A percentile compares a stretch with the other conserved stretches of the same genome.
These are phyloP conservation scores for Odontamblyopus rebecca DNA, from an alignment of 2,797 vertebrate genomes.

Conservation along the genomic window DNA sequence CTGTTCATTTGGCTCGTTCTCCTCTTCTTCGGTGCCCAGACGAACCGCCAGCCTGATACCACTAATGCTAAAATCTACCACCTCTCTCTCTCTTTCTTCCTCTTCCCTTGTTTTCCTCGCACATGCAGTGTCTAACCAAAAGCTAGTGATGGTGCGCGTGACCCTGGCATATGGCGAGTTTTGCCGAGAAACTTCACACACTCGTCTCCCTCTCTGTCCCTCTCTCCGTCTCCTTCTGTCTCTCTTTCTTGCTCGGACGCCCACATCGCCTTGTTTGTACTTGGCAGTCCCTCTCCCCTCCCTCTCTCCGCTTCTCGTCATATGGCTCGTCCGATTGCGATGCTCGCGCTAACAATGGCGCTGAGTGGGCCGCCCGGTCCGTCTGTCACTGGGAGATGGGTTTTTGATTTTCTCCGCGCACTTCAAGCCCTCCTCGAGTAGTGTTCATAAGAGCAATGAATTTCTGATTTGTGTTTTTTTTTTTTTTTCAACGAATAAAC, in stretches of 20 bases:
- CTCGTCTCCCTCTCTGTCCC: conserved; percentile 12
- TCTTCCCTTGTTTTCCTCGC: conserved; percentile 7
- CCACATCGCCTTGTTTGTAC: conserved; percentile 47
- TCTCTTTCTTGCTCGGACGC: conserved; percentile 46
- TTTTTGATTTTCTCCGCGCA: neutral
- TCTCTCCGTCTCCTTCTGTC: conserved; percentile 12
- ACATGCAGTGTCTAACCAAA: conserved; percentile 31
- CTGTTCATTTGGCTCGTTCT: neutral
- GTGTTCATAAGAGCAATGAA: neutral
- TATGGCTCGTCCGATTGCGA: conserved; percentile 64
- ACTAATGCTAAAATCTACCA: neutral
- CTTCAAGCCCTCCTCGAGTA: neutral
- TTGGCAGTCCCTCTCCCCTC: conserved; percentile 47
- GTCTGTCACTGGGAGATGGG: conserved; percentile 5
- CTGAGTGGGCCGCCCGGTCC: conserved; percentile 55
- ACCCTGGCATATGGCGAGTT: conserved; percentile 69
- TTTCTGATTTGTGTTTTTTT: neutral
- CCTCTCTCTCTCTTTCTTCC: neutral
- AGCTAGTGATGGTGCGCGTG: conserved; percentile 64
- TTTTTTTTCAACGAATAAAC: neutral
- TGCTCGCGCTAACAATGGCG: conserved; percentile 61
- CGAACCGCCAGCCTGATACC: neutral
- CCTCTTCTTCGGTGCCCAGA: neutral
- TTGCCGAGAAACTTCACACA: conserved; percentile 58
- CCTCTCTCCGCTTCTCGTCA: conserved; percentile 40